Base-by-base conservation (phyloP, 2,888 invertebrate genomes). In the Coleophora deauratella region DNA sequence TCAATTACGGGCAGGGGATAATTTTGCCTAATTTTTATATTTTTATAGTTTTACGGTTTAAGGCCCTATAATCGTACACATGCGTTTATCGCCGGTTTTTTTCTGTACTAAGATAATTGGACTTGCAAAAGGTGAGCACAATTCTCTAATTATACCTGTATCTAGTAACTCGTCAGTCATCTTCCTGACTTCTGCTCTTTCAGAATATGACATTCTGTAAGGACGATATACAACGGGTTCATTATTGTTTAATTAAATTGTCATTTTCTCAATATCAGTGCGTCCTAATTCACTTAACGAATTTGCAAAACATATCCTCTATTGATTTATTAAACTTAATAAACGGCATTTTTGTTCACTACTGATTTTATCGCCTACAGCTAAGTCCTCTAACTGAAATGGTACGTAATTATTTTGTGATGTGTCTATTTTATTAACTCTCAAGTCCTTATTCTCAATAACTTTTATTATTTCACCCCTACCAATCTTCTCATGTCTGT, bases 1-100 rank as follows among this genome's bases (percentile, higher is more conserved):
- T 64, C 55, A 6, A 62, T 55, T 11, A 54, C 13, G 0, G 62
- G 63, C 13, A 61, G 32, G 1, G 61, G 55, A 38, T 51, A 61
- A 9, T 21, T 32, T 15, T 62, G 58, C 37, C n/a, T n/a, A n/a
- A n/a, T n/a, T n/a, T n/a, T n/a, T n/a, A n/a, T n/a, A n/a, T n/a
- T n/a, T 55, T 57, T 1, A 60, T 34, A 0, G 56, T 59, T 42
- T 41, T 51, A 10, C 21, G 35, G 38, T 46, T 46, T 8, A 43
- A 15, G 1, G 43, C 41, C 9, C 41, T 21, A 30, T 42, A 44
- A 30, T 61, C 58, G 6, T 35, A 32, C 44, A 34, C 40, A 46
- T 40, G 56, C 60, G 37, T 49, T 54, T 7, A 52, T 41, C 7
- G 47, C 53, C 44, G 31, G 50, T 42, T 35, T 39, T 41, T 36